Base-by-base conservation (phyloP, 1,140 invertebrate species). In the Zelostemma sp. region DNA sequence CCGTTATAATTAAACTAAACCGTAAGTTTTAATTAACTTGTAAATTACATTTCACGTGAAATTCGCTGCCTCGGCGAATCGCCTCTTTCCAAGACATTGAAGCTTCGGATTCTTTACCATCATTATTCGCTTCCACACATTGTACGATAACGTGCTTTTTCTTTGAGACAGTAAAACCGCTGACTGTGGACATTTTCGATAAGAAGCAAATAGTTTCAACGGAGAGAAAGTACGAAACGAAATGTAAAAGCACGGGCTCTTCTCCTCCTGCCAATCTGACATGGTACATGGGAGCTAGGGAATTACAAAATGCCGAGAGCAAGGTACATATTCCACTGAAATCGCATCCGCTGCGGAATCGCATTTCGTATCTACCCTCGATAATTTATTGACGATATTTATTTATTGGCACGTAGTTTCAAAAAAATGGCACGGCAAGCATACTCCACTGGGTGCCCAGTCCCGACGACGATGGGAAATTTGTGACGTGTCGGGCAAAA, bases 401-500 rank as follows among this genome's bases (percentile, higher is more conserved):
- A n/a, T n/a, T n/a, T n/a, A n/a, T n/a, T n/a, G n/a, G n/a, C n/a
- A n/a, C 33, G 56, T 57, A 83, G 77, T 80, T 81, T 62, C 73
- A 85, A 55, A 86, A 88, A 66, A 84, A 84, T n/a, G 86, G 87
- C 56, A 80, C 84, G 48, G 87, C 84, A 56, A 90, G 88, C 69
- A 82, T 85, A 38, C 75, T 90, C 3, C 83, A 85, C 65, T 86
- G 89, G 74, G 80, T 81, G 28, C 88, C 88, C 2, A 85, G 76
- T 19, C 80, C 85, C 47, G 88, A 90, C 51, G 87, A 90, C 79
- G 84, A 88, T 48, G 88, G 89, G 14, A 89, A 90, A 64, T 86
- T 88, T 57, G 81, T 91, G 33, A 87, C 88, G 45, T 92, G 91
- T 75, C 86, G 89, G n/a, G 89, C 89, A 11, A 88, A 89, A 66